Conservation (phyloP, 2,888 invertebrate species). For the Apotomis betuletana region DNA sequence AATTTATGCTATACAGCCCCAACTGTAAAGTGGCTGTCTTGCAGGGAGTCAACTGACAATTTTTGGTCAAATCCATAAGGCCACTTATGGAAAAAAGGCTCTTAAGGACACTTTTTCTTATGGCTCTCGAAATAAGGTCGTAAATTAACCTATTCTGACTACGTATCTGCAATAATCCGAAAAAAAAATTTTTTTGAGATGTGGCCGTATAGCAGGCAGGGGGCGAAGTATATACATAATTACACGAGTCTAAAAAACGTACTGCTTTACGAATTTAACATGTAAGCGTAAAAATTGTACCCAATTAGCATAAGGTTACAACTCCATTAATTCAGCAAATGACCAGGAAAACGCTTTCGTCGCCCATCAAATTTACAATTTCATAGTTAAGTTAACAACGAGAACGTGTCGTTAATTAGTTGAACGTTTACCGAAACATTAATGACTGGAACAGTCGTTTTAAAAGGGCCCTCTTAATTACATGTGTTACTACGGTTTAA, state of each 20-base stretch:
- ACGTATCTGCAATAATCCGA: no score
- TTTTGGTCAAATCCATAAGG: no score
- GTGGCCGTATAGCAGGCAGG: no score
- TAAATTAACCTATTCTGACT: no score
- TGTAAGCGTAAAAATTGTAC: neutral
- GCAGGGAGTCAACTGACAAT: no score
- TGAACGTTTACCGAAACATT: slow-evolving; percentile 20
- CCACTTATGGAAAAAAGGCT: no score
- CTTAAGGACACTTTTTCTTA: no score
- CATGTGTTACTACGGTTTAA: slow-evolving; percentile 7
- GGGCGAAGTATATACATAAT: neutral
- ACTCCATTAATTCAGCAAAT: slow-evolving; percentile 23
- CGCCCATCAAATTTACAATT: slow-evolving; percentile 25
- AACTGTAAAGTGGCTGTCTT: no score
- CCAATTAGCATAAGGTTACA: slow-evolving; percentile 21
- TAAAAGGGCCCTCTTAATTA: slow-evolving; percentile 28
- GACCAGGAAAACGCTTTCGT: slow-evolving; percentile 19
- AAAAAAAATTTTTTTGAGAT: no score
- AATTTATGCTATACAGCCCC: no score
- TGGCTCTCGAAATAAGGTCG: no score
- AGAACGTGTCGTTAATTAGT: slow-evolving; percentile 16
- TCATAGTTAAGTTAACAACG: slow-evolving; percentile 31
- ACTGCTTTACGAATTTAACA: neutral
- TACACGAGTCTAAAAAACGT: slow-evolving; percentile 4
- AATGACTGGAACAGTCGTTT: slow-evolving; percentile 22